Evolutionary conservation across 1,140 invertebrate species (phyloP).

Genomic region (Ephestia elutella): DNA sequence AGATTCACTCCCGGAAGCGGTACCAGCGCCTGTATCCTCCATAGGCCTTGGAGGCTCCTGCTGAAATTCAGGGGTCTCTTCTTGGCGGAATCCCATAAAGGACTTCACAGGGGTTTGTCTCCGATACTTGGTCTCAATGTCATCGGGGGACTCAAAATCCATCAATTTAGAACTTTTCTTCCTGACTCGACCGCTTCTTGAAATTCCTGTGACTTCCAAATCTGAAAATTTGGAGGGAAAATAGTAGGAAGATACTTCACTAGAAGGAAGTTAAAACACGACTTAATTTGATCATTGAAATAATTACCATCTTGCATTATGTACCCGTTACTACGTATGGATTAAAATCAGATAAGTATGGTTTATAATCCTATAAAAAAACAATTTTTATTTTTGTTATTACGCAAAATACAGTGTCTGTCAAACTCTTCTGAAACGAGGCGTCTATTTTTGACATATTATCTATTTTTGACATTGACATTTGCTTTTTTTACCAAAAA

Average conservation of each 20-base stretch:
- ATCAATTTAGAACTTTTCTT: slow-evolving; percentile 96
- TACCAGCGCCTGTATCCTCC: slow-evolving; percentile 69
- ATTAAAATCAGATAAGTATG: background rate
- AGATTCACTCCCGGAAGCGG: slow-evolving; percentile 71
- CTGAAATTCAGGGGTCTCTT: slow-evolving; percentile 36
- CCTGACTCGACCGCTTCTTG: slow-evolving; percentile 89
- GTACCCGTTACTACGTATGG: background rate
- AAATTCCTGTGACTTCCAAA: slow-evolving; percentile 88
- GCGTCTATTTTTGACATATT: background rate
- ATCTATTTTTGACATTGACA: too few relatives aligned
- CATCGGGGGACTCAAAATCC: slow-evolving; percentile 93
- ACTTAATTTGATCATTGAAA: background rate
- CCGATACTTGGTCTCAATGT: slow-evolving; percentile 75
- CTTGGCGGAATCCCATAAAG: slow-evolving; percentile 32
- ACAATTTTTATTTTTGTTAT: background rate
- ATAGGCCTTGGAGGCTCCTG: slow-evolving; percentile 28
- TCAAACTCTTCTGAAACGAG: background rate
- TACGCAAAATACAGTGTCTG: background rate
- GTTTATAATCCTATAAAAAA: background rate
- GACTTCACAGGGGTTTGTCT: slow-evolving; percentile 54
- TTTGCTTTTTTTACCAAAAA: too few relatives aligned
- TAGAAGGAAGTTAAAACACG: too few relatives aligned
- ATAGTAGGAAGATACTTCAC: background rate
- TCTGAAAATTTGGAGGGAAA: slow-evolving; percentile 69
- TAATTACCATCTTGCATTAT: slow-evolving; percentile 15